Conservation (phyloP, 2,797 vertebrate species). For the Masticophis lateralis region DNA sequence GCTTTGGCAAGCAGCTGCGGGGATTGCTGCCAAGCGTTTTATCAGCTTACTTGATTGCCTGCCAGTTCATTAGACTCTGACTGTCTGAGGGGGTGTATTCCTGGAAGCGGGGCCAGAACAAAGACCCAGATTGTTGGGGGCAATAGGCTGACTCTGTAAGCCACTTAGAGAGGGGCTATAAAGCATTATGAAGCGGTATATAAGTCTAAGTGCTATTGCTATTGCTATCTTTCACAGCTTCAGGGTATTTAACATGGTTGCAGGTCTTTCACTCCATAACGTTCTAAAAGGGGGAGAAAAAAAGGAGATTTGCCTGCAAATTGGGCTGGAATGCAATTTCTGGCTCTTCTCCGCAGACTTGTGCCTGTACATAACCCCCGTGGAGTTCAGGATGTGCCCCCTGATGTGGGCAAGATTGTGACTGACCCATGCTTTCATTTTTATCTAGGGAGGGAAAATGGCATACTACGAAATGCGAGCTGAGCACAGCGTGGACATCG, state of each 20-base stretch:
- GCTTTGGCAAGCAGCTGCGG: too few relatives aligned
- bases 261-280: neutral
- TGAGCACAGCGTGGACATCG: conserved; percentile 92
- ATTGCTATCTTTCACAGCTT: neutral
- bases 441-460: conserved; percentile 82
- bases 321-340: neutral
- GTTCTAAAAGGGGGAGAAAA: neutral
- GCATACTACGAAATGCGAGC: conserved; percentile 91
- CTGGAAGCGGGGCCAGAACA: too few relatives aligned
- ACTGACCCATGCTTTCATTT: neutral
- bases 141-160: too few relatives aligned
- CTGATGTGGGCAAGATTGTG: neutral
- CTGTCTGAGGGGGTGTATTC: too few relatives aligned
- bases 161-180: too few relatives aligned
- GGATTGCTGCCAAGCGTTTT: too few relatives aligned
- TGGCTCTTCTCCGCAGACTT: neutral
- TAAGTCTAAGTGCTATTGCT: too few relatives aligned
- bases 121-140: too few relatives aligned
- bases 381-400: neutral
- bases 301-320: neutral
- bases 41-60: too few relatives aligned
- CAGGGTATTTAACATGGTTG: neutral
- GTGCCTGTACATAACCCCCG: accelerated
- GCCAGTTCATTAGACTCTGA: too few relatives aligned
- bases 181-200: too few relatives aligned